Evolutionary conservation across 1,140 invertebrate species (phyloP).

Genomic region (Eumeta japonica): DNA sequence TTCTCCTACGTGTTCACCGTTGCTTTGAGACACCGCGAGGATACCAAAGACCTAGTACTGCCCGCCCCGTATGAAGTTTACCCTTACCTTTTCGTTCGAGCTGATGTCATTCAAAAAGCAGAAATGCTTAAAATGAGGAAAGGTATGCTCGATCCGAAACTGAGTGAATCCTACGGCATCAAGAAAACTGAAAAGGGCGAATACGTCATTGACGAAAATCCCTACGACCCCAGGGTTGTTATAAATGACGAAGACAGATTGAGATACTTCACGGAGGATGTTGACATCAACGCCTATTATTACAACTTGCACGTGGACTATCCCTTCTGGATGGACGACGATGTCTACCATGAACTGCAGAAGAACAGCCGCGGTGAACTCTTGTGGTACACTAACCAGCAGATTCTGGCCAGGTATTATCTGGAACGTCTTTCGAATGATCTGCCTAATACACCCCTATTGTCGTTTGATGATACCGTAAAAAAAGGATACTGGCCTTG

Average conservation of each 20-base stretch:
- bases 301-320: slow-evolving; percentile 68
- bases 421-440: slow-evolving; percentile 66
- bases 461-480: slow-evolving; percentile 54
- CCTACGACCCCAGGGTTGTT: slow-evolving; percentile 39
- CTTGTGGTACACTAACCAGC: slow-evolving; percentile 61
- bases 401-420: slow-evolving; percentile 65
- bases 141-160: slow-evolving; percentile 36
- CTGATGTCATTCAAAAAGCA: slow-evolving; percentile 60
- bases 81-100: slow-evolving; percentile 65
- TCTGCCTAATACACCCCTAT: slow-evolving; percentile 55
- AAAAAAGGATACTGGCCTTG: slow-evolving; percentile 63
- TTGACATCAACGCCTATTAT: slow-evolving; percentile 68
- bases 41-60: slow-evolving; percentile 61
- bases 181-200: slow-evolving; percentile 43
- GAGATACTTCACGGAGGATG: slow-evolving; percentile 68
- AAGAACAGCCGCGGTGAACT: slow-evolving; percentile 60
- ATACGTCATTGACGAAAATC: slow-evolving; percentile 47
- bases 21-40: slow-evolving; percentile 62
- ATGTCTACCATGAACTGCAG: slow-evolving; percentile 53
- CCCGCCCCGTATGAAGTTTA: slow-evolving; percentile 70
- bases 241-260: slow-evolving; percentile 48
- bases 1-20: slow-evolving; percentile 64
- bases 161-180: slow-evolving; percentile 42
- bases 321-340: slow-evolving; percentile 65
- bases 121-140: slow-evolving; percentile 59